Conservation (phyloP, 2,888 invertebrate genomes). For the Meiosimyza platycephala region DNA sequence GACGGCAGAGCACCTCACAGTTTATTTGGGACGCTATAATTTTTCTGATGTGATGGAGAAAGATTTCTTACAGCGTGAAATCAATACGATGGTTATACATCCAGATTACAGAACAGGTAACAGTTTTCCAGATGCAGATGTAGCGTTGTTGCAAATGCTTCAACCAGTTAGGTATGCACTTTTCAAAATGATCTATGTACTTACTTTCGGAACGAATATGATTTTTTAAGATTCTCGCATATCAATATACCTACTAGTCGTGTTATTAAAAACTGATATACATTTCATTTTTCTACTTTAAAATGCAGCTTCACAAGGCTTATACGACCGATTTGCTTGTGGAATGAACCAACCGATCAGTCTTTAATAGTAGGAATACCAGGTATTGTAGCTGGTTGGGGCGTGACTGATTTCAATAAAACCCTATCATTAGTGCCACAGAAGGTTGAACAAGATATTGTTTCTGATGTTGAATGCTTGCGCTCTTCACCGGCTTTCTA, state of each 20-base stretch:
- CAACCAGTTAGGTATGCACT: constrained; percentile 51
- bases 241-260: too few relatives aligned
- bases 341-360: constrained; percentile 57
- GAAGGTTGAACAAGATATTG: constrained; percentile 67
- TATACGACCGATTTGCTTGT: constrained; percentile 60
- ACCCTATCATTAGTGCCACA: constrained; percentile 62
- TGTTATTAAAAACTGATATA: too few relatives aligned
- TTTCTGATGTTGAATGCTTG: constrained; percentile 68
- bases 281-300: too few relatives aligned
- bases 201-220: too few relatives aligned
- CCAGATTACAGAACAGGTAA: constrained; percentile 62
- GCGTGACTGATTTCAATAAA: constrained; percentile 57
- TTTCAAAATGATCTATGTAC: too few relatives aligned
- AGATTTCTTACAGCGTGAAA: constrained; percentile 42
- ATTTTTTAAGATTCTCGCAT: too few relatives aligned
- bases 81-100: constrained; percentile 60
- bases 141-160: constrained; percentile 68
- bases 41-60: constrained; percentile 53
- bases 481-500: constrained; percentile 62
- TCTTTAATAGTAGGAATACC: constrained; percentile 61
- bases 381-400: constrained; percentile 71
- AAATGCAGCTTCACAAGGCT: constrained; percentile 46
- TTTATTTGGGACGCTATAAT: constrained; percentile 66
- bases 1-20: constrained; percentile 50
- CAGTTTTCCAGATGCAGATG: constrained; percentile 66